Base-by-base conservation (phyloP, 2,113 vertebrate genomes). In the Cebidichthys violaceus region DNA sequence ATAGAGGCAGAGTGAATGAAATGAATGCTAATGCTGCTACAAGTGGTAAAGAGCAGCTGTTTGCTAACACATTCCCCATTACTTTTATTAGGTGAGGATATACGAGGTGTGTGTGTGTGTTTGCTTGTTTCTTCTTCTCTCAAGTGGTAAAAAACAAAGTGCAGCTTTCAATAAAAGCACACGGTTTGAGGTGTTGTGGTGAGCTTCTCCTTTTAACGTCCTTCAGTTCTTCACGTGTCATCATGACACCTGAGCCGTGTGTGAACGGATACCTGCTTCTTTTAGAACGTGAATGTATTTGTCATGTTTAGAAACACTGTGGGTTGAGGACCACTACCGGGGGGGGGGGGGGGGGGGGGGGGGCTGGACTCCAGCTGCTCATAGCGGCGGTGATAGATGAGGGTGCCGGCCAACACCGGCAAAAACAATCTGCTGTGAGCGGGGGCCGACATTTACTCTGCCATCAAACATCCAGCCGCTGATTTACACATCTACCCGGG, bases 401-500 rank as follows among this genome's bases (percentile, higher is more conserved):
- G 89, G 85, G 90, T 66, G 85, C 86, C 88, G 90, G 93, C 91
- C 85, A 82, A 92, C 35, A 79, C 85, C 55, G 77, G 86, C 83
- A 70, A 86, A 85, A 90, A 89, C 91, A 86, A 90, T 93, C 89
- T 77, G 91, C 86, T 89, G 87, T 83, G 83, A 90, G 81, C 72
- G 33, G 62, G 57, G 77, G 61, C 64, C 66, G 83, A 79, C 83
- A 69, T 92, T 92, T 87, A 89, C 90, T 92, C 85, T 77, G 78
- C 86, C 89, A 89, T 93, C 86, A 90, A 90, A 92, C 88, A 84
- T 88, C 87, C 83, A 80, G 75, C 61, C 33, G 76, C 78, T 75
- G 75, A 91, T 92, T 93, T 86, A 84, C 83, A 90, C 88, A 79
- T 70, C 59, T 55, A 62, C 71, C 60, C 27, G 57, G 24, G 14